Conservation (phyloP, 2,113 vertebrate genomes). For the Morphnarchus princeps region DNA sequence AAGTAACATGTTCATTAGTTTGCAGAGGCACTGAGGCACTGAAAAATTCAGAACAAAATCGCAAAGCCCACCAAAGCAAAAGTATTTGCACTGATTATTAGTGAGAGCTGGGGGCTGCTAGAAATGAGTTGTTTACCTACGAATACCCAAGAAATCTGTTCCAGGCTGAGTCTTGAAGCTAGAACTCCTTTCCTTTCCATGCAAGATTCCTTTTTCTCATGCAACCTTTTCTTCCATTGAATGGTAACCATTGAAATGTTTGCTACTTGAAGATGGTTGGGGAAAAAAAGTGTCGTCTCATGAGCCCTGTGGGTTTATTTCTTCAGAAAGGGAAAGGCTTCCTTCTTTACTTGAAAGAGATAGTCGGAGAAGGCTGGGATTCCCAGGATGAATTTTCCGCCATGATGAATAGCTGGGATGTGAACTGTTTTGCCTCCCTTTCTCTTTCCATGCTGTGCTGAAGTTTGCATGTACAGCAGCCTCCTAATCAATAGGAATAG, state of each 20-base stretch:
- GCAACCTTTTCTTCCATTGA: background rate
- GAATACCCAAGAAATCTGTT: background rate
- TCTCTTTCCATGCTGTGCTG: slow-evolving; percentile 45
- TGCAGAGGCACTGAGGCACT: background rate
- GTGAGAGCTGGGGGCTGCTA: background rate
- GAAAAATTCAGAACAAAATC: background rate
- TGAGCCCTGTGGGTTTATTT: background rate
- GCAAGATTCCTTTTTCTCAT: background rate
- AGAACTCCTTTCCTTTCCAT: background rate
- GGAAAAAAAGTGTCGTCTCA: background rate
- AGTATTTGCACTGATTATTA: background rate
- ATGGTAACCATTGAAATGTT: background rate
- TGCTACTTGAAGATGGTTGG: background rate
- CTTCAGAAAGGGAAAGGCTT: background rate
- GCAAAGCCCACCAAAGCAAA: background rate
- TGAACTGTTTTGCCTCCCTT: slow-evolving; percentile 33
- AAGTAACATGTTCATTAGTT: background rate
- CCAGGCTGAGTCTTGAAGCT: background rate
- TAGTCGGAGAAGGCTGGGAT: background rate
- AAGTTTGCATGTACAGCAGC: slow-evolving; percentile 47
- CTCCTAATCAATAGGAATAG: slow-evolving; percentile 62
- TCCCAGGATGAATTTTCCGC: background rate
- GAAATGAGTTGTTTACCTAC: background rate
- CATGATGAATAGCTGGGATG: background rate
- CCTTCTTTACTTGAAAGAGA: background rate